Conservation (phyloP, 2,113 vertebrate genomes). For the Azemiops feae region DNA sequence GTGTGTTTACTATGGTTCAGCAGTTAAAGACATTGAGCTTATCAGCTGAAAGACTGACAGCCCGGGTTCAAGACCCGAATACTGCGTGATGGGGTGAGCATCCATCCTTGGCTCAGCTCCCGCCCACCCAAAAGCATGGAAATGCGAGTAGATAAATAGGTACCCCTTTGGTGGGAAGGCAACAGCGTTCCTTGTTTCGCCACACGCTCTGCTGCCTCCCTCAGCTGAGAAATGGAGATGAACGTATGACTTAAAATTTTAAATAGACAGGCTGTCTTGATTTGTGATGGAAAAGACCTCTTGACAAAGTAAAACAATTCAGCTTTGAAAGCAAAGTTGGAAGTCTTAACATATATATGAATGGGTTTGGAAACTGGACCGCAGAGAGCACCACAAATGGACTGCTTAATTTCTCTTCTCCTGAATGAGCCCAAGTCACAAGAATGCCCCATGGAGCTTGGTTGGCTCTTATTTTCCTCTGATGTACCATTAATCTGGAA, state of each 20-base stretch:
- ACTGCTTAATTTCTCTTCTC: slow-evolving; percentile 10
- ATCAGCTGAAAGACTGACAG: not conserved
- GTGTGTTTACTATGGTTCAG: not conserved
- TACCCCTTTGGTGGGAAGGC: not conserved
- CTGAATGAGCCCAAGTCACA: fast-evolving
- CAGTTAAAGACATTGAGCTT: not conserved
- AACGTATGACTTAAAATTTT: not conserved
- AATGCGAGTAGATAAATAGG: not conserved
- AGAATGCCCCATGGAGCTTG: not conserved
- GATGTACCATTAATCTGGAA: not conserved
- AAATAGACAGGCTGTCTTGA: not conserved
- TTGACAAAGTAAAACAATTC: not conserved
- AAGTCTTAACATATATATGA: not conserved
- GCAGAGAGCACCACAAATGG: not conserved
- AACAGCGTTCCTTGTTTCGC: not conserved
- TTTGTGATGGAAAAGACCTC: slow-evolving; percentile 37
- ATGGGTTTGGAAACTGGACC: not conserved
- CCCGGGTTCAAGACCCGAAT: not conserved
- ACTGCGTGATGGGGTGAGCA: not conserved
- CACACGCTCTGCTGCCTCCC: not conserved
- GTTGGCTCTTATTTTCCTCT: slow-evolving; percentile 8
- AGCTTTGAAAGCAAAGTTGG: slow-evolving; percentile 46
- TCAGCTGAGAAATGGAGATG: not conserved
- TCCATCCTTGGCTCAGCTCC: not conserved
- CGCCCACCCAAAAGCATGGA: too few species aligned